phyloP scores from a whole-genome alignment of 2,113 vertebrate species.

The Climacteris rufus region DNA sequence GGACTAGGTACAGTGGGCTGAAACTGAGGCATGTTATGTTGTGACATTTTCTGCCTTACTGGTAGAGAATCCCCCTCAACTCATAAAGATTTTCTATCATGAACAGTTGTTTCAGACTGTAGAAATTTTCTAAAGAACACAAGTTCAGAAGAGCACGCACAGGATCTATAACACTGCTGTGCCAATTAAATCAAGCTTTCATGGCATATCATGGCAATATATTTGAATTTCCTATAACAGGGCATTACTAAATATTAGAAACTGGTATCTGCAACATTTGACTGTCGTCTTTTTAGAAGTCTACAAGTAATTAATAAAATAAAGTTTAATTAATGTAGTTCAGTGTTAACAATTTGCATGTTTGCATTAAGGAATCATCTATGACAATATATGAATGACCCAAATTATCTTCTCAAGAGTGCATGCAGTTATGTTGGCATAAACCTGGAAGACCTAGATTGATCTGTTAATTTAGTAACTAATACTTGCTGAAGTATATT shows the following conservation, averaged over 20 bases:
- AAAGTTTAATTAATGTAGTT: conserved; percentile 2
- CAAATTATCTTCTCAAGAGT: background rate
- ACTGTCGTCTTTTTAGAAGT: background rate
- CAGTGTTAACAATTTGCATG: background rate
- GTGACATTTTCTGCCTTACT: background rate
- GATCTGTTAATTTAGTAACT: conserved; percentile 19
- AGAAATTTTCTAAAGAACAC: background rate
- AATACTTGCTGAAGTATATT: conserved; percentile 1
- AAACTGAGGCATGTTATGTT: background rate
- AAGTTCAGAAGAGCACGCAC: background rate
- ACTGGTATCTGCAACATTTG: background rate
- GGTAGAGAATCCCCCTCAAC: background rate
- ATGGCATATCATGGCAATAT: background rate
- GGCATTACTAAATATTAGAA: conserved; percentile 5
- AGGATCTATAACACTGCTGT: background rate
- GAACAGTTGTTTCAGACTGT: background rate
- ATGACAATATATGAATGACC: conserved; percentile 7
- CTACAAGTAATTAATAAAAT: conserved; percentile 26
- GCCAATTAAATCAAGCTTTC: background rate
- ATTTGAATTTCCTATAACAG: background rate
- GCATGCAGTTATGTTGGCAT: background rate
- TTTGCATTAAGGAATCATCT: conserved; percentile 15
- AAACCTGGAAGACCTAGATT: conserved; percentile 22
- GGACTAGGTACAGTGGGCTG: background rate
- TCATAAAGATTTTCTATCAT: background rate